Conservation (phyloP, 2,888 invertebrate species). For the Norana najaformis region DNA sequence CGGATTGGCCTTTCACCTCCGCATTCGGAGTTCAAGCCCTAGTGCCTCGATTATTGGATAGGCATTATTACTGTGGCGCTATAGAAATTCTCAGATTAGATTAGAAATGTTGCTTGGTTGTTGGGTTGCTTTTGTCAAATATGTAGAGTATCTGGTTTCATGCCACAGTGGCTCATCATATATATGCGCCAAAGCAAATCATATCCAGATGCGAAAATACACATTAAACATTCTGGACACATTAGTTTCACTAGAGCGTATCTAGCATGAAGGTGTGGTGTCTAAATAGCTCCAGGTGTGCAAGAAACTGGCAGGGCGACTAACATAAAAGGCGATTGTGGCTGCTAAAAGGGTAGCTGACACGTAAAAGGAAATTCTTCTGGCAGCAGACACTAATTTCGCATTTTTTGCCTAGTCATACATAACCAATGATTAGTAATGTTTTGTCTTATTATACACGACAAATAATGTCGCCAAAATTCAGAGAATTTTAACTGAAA, state of each 20-base stretch:
- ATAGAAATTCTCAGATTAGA: too few relatives aligned
- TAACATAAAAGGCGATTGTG: background rate
- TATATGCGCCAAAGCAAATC: background rate
- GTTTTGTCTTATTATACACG: background rate
- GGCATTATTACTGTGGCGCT: too few relatives aligned
- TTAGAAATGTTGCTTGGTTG: background rate
- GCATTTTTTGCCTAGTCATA: background rate
- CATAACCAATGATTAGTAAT: background rate
- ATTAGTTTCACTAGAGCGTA: background rate
- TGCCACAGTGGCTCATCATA: background rate
- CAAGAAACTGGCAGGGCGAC: background rate
- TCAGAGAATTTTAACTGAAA: background rate
- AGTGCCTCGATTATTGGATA: too few relatives aligned
- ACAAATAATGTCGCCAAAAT: background rate
- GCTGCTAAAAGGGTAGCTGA: background rate
- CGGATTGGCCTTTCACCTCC: too few relatives aligned
- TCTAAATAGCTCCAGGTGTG: background rate
- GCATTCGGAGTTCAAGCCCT: too few relatives aligned
- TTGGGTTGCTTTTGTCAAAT: background rate
- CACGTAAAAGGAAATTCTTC: background rate
- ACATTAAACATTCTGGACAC: background rate
- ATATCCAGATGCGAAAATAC: background rate
- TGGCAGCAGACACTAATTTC: background rate
- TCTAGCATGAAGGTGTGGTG: constrained; percentile 4
- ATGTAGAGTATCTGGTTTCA: background rate